A percentile compares a stretch with the other conserved stretches of the same genome.
These are phyloP conservation scores for Scatophagus argus DNA, from an alignment of 2,113 vertebrate species.

Conservation along the genomic window DNA sequence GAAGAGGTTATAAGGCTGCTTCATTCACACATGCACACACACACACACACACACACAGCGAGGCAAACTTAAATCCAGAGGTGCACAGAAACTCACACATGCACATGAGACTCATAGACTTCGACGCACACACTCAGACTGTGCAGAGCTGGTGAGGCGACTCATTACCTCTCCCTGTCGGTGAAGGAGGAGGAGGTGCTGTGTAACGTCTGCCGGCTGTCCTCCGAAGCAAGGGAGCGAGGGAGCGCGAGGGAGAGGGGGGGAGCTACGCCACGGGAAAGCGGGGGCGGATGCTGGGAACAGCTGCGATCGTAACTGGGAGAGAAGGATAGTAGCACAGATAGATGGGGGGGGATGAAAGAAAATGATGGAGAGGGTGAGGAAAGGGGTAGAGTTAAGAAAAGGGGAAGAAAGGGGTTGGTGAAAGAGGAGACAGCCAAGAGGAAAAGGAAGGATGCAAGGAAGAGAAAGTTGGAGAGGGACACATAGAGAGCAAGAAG, in stretches of 20 bases:
- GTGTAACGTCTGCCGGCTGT: slow-evolving; percentile 86
- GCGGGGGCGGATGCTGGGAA: slow-evolving; percentile 84
- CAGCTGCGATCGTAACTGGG: slow-evolving; percentile 86
- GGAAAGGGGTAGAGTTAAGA: slow-evolving; percentile 1
- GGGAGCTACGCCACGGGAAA: slow-evolving; percentile 81
- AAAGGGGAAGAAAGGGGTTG: neutral
- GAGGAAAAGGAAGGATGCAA: neutral
- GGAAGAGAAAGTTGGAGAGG: slow-evolving; percentile 1
- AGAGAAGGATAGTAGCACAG: slow-evolving; percentile 55
- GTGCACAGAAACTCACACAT: slow-evolving; percentile 23
- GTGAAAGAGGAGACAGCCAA: neutral
- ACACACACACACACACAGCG: slow-evolving; percentile 17
- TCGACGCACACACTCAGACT: slow-evolving; percentile 11
- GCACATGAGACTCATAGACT: slow-evolving; percentile 52
- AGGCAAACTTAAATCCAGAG: slow-evolving; percentile 42
- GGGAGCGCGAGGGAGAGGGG: slow-evolving; percentile 84
- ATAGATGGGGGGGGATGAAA: slow-evolving; percentile 32
- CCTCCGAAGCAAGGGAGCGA: slow-evolving; percentile 83
- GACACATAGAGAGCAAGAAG: slow-evolving; percentile 5
- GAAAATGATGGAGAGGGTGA: neutral
- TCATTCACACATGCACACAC: slow-evolving; percentile 27
- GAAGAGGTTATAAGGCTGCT: slow-evolving; percentile 24
- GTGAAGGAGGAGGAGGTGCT: slow-evolving; percentile 85
- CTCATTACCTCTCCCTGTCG: slow-evolving; percentile 87
- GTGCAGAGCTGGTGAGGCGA: slow-evolving; percentile 52